These are phyloP conservation scores for Siniperca chuatsi DNA, from an alignment of 2,113 vertebrate genomes.

Conservation along the genomic window DNA sequence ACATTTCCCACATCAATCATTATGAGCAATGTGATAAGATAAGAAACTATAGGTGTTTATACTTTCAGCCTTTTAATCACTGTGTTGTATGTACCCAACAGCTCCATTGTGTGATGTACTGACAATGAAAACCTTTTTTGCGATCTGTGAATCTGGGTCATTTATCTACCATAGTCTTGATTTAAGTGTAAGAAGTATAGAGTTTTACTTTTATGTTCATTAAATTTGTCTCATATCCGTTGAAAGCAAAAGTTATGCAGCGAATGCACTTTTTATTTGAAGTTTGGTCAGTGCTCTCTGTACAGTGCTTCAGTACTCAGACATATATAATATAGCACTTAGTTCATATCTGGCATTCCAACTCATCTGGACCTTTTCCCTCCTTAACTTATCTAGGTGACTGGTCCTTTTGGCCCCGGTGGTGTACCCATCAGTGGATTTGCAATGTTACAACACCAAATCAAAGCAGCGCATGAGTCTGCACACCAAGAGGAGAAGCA, in stretches of 20 bases:
- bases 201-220: constrained; percentile 1
- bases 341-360: constrained; percentile 7
- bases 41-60: not conserved
- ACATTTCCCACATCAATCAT: constrained; percentile 16
- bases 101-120: not conserved
- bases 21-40: not conserved
- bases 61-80: not conserved
- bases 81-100: not conserved
- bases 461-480: constrained; percentile 95
- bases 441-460: constrained; percentile 93
- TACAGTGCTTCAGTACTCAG: not conserved
- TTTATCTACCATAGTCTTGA: not conserved
- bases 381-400: constrained; percentile 51
- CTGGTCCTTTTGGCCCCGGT: constrained; percentile 88
- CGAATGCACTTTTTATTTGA: not conserved
- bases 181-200: not conserved
- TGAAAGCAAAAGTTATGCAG: not conserved
- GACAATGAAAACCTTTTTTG: not conserved
- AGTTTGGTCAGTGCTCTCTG: not conserved
- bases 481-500: constrained; percentile 94
- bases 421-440: constrained; percentile 90
- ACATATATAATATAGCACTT: not conserved
- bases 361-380: not conserved
- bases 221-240: not conserved
- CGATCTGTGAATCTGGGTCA: not conserved